Evolutionary conservation across 2,888 invertebrate species (phyloP), one percentile per base, ranked within the genome.

Genomic region (Rotaria sp.): DNA sequence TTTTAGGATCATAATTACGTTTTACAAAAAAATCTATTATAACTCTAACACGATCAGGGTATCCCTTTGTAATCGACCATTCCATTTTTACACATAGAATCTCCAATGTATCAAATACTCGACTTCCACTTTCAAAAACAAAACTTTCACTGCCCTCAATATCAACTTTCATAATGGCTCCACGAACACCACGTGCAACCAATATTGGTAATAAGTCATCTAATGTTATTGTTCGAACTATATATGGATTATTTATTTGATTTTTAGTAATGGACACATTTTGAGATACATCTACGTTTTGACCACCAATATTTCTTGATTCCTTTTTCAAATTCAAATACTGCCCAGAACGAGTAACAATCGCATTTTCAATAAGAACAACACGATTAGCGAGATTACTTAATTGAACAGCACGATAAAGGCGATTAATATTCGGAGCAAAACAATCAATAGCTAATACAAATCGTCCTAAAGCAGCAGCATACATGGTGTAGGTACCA

Each of bases 401-500:
- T 24, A 74, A 38, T 74, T 74, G 38, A 30, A 74, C 38, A 35
- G 74, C 38, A 35, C 74, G 74, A 74, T 35, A 15, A 38, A 74
- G 11, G 1, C 74, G 30, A 30, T 74, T 38, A 15, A 74, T 38
- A 74, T 74, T 74, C 11, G 74, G 74, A 13, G 4, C 35, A 74
- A 35, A 74, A 74, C 74, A 74, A n/a, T 74, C 74, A 7, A 74
- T 18, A 35, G 74, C 13, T 30, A 74, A 21, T 35, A 38, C 38
- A 30, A 38, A 35, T 35, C 74, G 74, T 4, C 74, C 74, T 35
- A 74, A 35, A 7, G 74, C 30, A 38, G 74, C 74, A 21, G 74
- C 30, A 74, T 74, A 74, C 74, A 74, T 74, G 18, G 74, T 74
- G 21, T 74, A 74, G 21, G 74, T 74, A 38, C 74, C 74, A 74